Conservation (phyloP, 2,113 vertebrate genomes). For the Lepisosteus oculatus region DNA sequence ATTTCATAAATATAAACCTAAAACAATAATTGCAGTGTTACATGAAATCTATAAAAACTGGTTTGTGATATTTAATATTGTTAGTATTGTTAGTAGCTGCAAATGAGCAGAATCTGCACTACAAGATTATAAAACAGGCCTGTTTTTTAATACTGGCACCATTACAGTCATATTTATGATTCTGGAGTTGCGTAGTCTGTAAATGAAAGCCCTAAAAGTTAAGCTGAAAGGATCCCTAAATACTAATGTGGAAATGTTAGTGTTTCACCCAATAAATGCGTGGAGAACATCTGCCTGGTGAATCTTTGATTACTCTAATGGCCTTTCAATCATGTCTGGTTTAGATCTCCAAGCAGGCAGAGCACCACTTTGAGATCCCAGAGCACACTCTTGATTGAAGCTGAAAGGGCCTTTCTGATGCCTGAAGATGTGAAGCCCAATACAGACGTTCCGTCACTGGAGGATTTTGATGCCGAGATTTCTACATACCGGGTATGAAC, state of each 20-base stretch:
- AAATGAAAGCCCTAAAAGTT: conserved; percentile 5
- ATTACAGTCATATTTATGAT: conserved; percentile 13
- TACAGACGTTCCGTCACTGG: conserved; percentile 15
- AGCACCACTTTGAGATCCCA: neutral
- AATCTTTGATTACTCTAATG: conserved; percentile 42
- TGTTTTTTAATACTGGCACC: conserved; percentile 17
- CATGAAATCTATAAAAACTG: too few species aligned
- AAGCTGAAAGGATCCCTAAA: neutral
- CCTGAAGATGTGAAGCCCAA: conserved; percentile 18
- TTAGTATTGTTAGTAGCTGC: neutral
- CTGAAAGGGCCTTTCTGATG: conserved; percentile 21
- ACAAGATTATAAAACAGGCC: neutral
- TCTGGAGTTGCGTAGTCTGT: neutral
- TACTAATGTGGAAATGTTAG: neutral
- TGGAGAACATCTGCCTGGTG: conserved; percentile 15
- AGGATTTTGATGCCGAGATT: conserved; percentile 29
- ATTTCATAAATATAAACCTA: too few species aligned
- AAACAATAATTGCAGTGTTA: too few species aligned
- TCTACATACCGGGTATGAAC: neutral
- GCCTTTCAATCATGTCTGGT: conserved; percentile 32
- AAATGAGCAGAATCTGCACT: conserved; percentile 1
- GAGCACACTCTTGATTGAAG: conserved; percentile 24
- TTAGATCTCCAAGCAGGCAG: conserved; percentile 21
- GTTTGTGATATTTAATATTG: too few species aligned
- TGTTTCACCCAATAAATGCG: conserved; percentile 7